Evolutionary conservation across 2,797 vertebrate genomes (phyloP).

Genomic region (Ataeniobius toweri): DNA sequence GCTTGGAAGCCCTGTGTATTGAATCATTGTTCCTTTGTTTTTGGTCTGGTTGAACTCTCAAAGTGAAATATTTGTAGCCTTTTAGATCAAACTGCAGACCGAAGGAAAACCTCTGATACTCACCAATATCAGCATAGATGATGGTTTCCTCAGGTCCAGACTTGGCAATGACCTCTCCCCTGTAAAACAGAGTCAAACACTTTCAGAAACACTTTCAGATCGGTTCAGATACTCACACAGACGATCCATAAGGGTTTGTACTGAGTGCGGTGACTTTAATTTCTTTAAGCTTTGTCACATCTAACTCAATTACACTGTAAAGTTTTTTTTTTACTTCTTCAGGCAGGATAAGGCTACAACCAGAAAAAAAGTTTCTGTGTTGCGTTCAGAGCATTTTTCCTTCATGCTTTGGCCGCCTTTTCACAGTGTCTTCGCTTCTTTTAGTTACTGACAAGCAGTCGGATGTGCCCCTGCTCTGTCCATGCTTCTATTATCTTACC

Average conservation of each 20-base stretch:
- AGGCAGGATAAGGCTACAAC: not conserved
- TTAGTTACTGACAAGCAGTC: no score
- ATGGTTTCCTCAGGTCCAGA: slow-evolving; percentile 86
- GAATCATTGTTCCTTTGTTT: no score
- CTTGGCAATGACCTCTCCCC: slow-evolving; percentile 92
- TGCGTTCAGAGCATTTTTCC: no score
- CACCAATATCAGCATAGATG: slow-evolving; percentile 92
- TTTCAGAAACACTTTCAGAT: not conserved
- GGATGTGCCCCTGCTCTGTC: not conserved
- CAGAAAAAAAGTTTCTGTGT: not conserved
- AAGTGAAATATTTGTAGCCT: no score
- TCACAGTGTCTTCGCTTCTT: no score
- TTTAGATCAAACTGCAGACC: not conserved
- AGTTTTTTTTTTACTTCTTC: not conserved
- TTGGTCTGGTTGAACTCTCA: no score
- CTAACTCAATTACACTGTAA: not conserved
- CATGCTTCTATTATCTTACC: slow-evolving; percentile 72
- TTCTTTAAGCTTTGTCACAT: not conserved
- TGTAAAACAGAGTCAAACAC: slow-evolving; percentile 56
- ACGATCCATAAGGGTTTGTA: not conserved
- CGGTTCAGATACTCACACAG: not conserved
- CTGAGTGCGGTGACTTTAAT: not conserved
- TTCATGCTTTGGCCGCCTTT: no score
- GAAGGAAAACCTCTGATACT: slow-evolving; percentile 47
- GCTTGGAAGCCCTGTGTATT: not conserved